Evolutionary conservation across 2,797 vertebrate genomes (phyloP).

Genomic region (Chaetophractus vellerosus): DNA sequence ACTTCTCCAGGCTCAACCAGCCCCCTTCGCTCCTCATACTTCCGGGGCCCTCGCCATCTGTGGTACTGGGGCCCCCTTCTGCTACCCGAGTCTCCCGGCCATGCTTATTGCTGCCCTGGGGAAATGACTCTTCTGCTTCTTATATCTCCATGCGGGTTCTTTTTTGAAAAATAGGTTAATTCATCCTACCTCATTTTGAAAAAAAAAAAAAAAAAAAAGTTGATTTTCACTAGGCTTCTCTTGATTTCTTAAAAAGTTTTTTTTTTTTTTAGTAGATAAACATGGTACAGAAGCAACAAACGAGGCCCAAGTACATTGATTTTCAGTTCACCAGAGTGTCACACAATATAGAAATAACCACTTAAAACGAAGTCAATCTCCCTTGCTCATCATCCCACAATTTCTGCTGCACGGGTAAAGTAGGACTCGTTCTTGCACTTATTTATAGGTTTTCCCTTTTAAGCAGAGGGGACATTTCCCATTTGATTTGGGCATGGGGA

Average conservation of each 20-base stretch:
- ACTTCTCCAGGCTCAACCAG: neutral
- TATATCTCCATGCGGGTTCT: neutral
- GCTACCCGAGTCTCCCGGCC: neutral
- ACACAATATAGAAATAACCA: neutral
- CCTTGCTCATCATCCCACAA: neutral
- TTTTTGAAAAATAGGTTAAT: neutral
- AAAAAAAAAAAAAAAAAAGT: constrained; percentile 37
- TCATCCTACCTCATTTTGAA: neutral
- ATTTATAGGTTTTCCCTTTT: neutral
- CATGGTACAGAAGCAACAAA: neutral
- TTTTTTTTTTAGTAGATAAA: neutral
- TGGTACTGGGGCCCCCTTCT: neutral
- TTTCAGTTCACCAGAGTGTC: neutral
- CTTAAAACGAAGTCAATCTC: neutral
- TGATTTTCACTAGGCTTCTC: neutral
- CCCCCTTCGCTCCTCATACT: neutral
- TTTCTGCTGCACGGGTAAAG: neutral
- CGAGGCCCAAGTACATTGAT: neutral
- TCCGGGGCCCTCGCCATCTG: neutral
- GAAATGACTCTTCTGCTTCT: neutral
- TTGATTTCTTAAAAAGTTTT: neutral
- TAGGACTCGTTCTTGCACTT: neutral
- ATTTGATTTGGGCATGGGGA: neutral
- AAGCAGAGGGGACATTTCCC: neutral
- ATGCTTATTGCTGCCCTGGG: neutral